A percentile compares a stretch with the other conserved stretches of the same genome.
These are phyloP conservation scores for Pissodes strobi DNA, from an alignment of 1,140 invertebrate species.

Conservation along the genomic window DNA sequence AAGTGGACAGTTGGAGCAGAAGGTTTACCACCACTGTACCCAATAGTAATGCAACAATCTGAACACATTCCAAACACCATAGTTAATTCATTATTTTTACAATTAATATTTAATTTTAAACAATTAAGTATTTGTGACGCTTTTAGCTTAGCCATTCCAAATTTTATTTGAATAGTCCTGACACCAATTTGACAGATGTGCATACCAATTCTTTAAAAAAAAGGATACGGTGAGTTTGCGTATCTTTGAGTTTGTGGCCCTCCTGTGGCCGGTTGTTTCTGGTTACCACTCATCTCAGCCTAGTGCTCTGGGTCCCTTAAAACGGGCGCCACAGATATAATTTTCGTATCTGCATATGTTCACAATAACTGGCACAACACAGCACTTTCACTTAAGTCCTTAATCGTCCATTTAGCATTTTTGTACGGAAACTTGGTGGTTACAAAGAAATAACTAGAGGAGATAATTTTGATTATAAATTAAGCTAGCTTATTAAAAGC, in stretches of 20 bases:
- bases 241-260: constrained; percentile 50
- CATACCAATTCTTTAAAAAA: constrained; percentile 41
- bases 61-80: constrained; percentile 1
- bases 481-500: constrained; percentile 25
- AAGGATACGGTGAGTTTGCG: constrained; percentile 52
- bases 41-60: constrained; percentile 5
- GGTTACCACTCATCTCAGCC: constrained; percentile 53
- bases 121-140: background rate
- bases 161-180: constrained; percentile 36
- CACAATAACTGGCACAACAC: constrained; percentile 43
- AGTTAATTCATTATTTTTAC: background rate
- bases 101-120: background rate
- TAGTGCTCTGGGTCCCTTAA: constrained; percentile 48
- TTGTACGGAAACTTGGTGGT: constrained; percentile 12
- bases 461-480: constrained; percentile 14
- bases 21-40: constrained; percentile 14
- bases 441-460: constrained; percentile 26
- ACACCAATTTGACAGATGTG: constrained; percentile 49
- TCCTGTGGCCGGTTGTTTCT: constrained; percentile 52
- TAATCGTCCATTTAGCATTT: constrained; percentile 30
- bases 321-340: constrained; percentile 49
- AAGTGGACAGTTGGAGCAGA: constrained; percentile 13
- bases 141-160: background rate
- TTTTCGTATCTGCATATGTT: constrained; percentile 52
- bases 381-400: constrained; percentile 39